Conservation (phyloP, 1,140 invertebrate genomes). For the Diorhabda carinulata region DNA sequence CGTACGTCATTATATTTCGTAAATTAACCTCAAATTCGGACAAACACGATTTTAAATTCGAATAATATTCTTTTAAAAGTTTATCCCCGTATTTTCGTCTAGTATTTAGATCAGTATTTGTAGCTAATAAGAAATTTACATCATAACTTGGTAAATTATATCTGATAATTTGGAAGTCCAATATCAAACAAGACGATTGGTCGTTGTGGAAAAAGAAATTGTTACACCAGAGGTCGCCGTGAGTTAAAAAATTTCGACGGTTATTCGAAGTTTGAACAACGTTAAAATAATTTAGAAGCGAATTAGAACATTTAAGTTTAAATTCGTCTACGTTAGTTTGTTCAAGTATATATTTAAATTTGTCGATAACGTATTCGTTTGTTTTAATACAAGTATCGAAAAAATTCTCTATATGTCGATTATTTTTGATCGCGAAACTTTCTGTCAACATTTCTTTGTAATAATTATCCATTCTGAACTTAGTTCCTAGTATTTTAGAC, state of each 20-base stretch:
- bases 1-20: neutral
- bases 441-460: neutral
- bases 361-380: neutral
- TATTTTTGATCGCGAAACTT: neutral
- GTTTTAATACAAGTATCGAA: neutral
- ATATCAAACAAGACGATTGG: neutral
- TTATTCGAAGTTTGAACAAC: neutral
- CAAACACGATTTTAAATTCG: neutral
- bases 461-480: neutral
- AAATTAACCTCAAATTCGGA: neutral
- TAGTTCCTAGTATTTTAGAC: neutral
- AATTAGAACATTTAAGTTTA: neutral
- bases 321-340: neutral
- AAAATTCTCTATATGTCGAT: neutral
- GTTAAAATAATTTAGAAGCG: neutral
- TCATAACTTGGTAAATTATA: neutral
- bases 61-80: neutral
- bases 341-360: neutral
- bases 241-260: neutral
- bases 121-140: neutral
- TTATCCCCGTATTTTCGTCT: neutral
- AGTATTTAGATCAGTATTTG: neutral
- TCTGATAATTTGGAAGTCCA: neutral
- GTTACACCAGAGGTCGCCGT: conserved; percentile 1
- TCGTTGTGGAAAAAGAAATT: neutral